phyloP scores from a whole-genome alignment of 2,888 invertebrate species.

The Spatulosminthurus flaviceps region DNA sequence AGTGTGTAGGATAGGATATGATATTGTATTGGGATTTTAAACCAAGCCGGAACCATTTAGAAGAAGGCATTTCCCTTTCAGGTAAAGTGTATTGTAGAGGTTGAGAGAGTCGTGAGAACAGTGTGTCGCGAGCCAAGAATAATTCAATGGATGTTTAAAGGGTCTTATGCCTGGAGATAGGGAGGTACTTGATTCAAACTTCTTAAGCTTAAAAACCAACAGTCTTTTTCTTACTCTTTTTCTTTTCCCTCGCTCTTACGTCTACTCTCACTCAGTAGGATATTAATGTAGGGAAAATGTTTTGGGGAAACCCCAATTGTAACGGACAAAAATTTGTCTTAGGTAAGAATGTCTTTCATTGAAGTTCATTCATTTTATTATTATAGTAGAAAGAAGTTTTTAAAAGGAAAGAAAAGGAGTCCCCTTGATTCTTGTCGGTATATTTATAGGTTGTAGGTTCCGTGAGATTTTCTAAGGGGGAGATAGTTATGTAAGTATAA shows the following conservation, averaged over 20 bases:
- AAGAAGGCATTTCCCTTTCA: too few species aligned
- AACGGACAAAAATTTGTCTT: constrained; percentile 39
- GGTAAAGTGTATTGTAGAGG: too few species aligned
- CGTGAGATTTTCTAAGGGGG: not conserved
- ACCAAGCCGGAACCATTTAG: too few species aligned
- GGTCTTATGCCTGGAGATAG: constrained; percentile 16
- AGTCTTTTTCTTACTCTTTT: not conserved
- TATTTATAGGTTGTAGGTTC: not conserved
- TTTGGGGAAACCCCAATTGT: constrained; percentile 27
- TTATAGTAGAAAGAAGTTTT: not conserved
- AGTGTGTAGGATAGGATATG: too few species aligned
- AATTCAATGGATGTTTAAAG: constrained; percentile 29
- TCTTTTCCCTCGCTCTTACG: not conserved
- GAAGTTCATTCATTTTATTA: constrained; percentile 16
- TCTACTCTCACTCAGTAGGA: not conserved
- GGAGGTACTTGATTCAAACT: constrained; percentile 11
- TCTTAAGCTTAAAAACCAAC: constrained; percentile 25
- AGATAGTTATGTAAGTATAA: not conserved
- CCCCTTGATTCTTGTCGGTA: not conserved
- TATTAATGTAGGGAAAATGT: not conserved
- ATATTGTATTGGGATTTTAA: too few species aligned
- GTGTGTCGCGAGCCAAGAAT: constrained; percentile 20
- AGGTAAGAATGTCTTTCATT: constrained; percentile 32
- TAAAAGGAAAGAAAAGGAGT: constrained; percentile 20
- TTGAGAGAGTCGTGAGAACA: not conserved